Conservation (phyloP, 2,113 vertebrate genomes). For the Lepus timidus region DNA sequence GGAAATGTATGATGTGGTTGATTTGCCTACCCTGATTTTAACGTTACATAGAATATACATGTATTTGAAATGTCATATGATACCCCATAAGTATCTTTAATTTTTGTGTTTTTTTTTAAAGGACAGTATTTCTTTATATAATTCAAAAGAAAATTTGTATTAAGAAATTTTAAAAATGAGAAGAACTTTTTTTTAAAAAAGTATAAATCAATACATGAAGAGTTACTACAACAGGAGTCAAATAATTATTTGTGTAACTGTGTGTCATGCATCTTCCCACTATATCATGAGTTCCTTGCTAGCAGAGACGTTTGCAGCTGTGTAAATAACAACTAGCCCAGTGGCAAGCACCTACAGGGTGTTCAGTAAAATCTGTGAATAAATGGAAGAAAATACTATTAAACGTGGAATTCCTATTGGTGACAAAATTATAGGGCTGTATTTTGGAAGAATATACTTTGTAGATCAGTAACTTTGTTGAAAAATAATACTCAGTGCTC, state of each 20-base stretch:
- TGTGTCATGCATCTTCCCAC: background rate
- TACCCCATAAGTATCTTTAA: too few relatives aligned
- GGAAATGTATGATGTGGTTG: too few relatives aligned
- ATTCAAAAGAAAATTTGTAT: slow-evolving; percentile 40
- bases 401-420: background rate
- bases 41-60: too few relatives aligned
- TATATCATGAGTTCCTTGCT: background rate
- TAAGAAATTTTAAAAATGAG: too few relatives aligned
- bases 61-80: too few relatives aligned
- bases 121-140: background rate
- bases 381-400: slow-evolving; percentile 32
- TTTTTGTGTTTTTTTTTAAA: too few relatives aligned
- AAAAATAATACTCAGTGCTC: background rate
- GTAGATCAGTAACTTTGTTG: background rate
- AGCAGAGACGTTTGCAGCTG: background rate
- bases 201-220: background rate
- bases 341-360: background rate
- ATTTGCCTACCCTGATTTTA: too few relatives aligned
- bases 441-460: background rate
- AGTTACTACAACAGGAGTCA: background rate
- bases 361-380: slow-evolving; percentile 31
- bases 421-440: slow-evolving; percentile 23
- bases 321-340: background rate
- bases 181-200: slow-evolving; percentile 27
- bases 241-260: background rate